Base-by-base conservation (phyloP, 2,113 vertebrate species). In the Smithornis capensis region DNA sequence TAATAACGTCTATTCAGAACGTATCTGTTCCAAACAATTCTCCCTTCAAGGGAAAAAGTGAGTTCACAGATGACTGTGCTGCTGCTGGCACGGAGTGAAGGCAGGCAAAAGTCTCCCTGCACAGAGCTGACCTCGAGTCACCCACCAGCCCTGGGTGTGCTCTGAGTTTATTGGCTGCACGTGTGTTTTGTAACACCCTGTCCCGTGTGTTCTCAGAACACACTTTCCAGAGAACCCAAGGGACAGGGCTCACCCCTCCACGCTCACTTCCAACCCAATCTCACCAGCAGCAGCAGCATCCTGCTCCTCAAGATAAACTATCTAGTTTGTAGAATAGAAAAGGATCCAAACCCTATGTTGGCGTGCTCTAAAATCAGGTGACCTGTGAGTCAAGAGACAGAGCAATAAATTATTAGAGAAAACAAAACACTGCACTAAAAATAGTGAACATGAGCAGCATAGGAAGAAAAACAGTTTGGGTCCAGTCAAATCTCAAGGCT, bases 171-270 rank as follows among this genome's bases (percentile, higher is more conserved):
- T 3, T 19, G 95, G 80, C 77, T 50, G 76, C 94, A 90, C 87
- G 90, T 81, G 94, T 90, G 79, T 83, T 94, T 50, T 71, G 92
- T 78, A 91, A 96, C 92, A 89, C 76, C 85, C 91, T 92, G 85
- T 88, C 27, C 92, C 5, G 80, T 1, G 4, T 78, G 33, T 96
- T 97, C 96, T 83, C 73, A 83, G 96, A 97, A 97, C 74, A 15
- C 19, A 19, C 90, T 56, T 97, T 96, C 89, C 89, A 62, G 31
- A 83, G 93, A 95, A 95, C 1, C 23, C 0, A 28, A 23, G 87
- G 67, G 37, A 91, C 74, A 8, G 67, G 73, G 90, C 69, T 96
- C 63, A 59, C 24, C 59, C 83, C 79, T 67, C 40, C 62, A 31
- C 1, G 4, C 57, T 49, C 57, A 31, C 83, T 67, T 40, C 45